Evolutionary conservation across 2,113 vertebrate species (phyloP).

Genomic region (Dasypus novemcinctus): DNA sequence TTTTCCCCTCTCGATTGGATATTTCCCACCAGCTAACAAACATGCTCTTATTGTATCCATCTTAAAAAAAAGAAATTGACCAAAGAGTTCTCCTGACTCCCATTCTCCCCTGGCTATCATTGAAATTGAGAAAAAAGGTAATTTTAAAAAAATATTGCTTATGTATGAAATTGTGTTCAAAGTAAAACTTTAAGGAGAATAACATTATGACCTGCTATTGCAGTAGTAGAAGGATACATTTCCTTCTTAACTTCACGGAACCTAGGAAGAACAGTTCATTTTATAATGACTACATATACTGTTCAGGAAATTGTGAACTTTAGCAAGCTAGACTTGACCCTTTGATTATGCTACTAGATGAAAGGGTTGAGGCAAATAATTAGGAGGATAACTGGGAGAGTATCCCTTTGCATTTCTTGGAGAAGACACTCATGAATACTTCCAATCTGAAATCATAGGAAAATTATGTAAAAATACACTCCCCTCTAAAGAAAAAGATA

Average conservation of each 20-base stretch:
- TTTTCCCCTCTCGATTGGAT: not conserved
- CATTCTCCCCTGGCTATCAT: not conserved
- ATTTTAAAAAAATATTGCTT: not conserved
- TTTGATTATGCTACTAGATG: not conserved
- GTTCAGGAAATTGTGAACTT: not conserved
- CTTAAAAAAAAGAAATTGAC: not conserved
- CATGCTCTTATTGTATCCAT: not conserved
- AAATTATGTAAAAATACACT: not conserved
- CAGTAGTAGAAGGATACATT: not conserved
- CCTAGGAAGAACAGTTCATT: not conserved
- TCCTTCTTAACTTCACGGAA: not conserved
- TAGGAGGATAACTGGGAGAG: not conserved
- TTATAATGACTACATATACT: not conserved
- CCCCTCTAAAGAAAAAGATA: not conserved
- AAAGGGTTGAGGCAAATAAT: not conserved
- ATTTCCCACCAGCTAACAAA: not conserved
- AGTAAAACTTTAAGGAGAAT: not conserved
- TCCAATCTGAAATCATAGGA: not conserved
- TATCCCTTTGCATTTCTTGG: not conserved
- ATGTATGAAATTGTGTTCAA: not conserved
- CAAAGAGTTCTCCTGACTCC: not conserved
- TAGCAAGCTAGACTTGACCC: not conserved
- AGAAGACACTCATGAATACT: not conserved
- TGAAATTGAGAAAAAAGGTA: slow-evolving; percentile 5
- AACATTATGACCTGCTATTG: not conserved